A percentile compares a stretch with the other conserved stretches of the same genome.
phyloP scores from a whole-genome alignment of 2,113 vertebrate species.

The Riparia riparia region DNA sequence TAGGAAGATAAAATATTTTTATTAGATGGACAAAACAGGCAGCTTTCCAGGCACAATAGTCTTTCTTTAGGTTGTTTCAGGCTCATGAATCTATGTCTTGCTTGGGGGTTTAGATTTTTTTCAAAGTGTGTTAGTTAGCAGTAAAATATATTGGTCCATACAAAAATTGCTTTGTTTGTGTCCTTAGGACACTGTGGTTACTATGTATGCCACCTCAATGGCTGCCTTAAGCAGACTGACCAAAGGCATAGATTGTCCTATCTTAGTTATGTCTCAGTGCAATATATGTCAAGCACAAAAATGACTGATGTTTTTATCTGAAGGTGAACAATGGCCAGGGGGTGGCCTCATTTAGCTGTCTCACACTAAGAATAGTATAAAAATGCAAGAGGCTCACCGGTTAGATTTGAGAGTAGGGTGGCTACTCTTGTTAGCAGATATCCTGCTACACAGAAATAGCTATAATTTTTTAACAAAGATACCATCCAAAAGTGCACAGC shows the following conservation, averaged over 20 bases:
- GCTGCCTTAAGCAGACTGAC: background rate
- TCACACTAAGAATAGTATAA: background rate
- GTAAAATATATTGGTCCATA: background rate
- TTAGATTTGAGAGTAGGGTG: background rate
- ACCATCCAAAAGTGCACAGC: background rate
- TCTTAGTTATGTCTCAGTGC: background rate
- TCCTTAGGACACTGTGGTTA: background rate
- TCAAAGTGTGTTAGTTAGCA: background rate
- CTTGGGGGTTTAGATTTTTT: background rate
- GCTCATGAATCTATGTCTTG: background rate
- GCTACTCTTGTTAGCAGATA: background rate
- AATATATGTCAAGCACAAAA: background rate
- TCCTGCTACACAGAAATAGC: background rate
- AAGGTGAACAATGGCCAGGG: background rate
- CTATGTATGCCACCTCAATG: background rate
- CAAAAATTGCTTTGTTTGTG: background rate
- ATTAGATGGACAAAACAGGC: background rate
- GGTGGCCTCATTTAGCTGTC: conserved; percentile 1
- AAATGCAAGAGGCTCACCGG: background rate
- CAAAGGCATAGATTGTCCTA: background rate
- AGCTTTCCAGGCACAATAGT: background rate
- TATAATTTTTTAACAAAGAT: background rate
- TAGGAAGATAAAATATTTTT: background rate
- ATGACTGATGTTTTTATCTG: background rate
- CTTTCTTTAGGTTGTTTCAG: background rate